phyloP scores from a whole-genome alignment of 2,113 vertebrate genomes.

The Meriones unguiculatus region DNA sequence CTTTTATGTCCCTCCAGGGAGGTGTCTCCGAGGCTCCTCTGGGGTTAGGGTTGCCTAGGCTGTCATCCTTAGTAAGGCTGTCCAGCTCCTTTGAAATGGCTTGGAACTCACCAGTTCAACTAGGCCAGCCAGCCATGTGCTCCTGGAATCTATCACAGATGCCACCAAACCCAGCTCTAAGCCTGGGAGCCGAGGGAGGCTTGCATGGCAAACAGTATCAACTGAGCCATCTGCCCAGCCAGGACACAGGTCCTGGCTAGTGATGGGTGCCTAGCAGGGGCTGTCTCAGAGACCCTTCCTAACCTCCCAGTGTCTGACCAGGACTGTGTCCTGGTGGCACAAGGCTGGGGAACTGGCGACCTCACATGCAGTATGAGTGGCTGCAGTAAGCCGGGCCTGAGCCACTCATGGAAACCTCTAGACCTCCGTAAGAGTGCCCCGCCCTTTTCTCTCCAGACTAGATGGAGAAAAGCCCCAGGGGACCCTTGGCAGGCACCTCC shows the following conservation, averaged over 20 bases:
- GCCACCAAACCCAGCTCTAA: neutral
- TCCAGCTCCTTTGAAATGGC: neutral
- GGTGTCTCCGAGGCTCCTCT: neutral
- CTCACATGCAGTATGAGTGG: neutral
- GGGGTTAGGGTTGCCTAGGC: neutral
- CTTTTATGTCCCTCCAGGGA: neutral
- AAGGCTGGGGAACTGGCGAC: neutral
- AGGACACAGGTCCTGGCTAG: neutral
- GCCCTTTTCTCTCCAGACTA: fast-evolving
- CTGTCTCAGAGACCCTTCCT: neutral
- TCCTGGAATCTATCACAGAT: neutral
- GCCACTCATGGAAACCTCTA: too few relatives aligned
- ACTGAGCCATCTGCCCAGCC: neutral
- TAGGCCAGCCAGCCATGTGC: neutral
- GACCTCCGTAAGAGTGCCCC: too few relatives aligned
- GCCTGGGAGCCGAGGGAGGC: neutral
- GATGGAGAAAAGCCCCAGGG: neutral
- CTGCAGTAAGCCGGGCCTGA: neutral
- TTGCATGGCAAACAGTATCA: neutral
- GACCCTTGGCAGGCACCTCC: neutral
- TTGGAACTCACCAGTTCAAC: neutral
- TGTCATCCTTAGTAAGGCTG: neutral
- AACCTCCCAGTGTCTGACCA: neutral
- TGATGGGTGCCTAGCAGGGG: neutral
- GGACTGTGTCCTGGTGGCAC: neutral